These are phyloP conservation scores for Python bivittatus DNA, from an alignment of 2,113 vertebrate genomes.

Conservation along the genomic window DNA sequence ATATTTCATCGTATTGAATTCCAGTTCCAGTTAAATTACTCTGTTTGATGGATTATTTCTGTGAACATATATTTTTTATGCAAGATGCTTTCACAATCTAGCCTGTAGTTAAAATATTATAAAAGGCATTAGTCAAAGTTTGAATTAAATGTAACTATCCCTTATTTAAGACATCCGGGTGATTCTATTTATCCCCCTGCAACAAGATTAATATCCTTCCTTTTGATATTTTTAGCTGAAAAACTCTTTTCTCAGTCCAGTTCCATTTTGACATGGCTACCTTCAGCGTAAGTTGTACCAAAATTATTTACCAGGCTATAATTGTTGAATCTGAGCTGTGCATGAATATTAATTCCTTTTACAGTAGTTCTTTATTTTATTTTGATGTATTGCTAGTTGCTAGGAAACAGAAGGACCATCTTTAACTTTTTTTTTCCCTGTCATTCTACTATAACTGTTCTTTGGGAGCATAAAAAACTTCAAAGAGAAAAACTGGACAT, in stretches of 20 bases:
- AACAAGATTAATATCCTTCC: neutral
- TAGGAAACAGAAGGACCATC: constrained; percentile 49
- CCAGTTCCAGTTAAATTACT: constrained; percentile 4
- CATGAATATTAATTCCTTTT: constrained; percentile 39
- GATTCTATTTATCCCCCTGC: too few relatives aligned
- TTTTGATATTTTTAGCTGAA: neutral
- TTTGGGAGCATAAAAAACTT: neutral
- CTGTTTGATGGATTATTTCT: neutral
- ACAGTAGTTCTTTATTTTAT: constrained; percentile 32
- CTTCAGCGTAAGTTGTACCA: neutral
- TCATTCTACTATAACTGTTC: constrained; percentile 26
- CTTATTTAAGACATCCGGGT: neutral
- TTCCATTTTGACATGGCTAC: neutral
- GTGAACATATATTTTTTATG: neutral
- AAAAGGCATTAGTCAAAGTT: neutral
- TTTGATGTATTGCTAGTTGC: constrained; percentile 53
- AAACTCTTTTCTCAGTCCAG: neutral
- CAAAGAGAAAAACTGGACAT: constrained; percentile 1
- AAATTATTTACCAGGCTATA: neutral
- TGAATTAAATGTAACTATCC: neutral
- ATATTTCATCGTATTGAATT: neutral
- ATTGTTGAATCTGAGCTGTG: neutral
- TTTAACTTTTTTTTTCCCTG: constrained; percentile 38
- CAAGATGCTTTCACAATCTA: neutral
- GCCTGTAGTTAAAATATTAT: neutral